phyloP scores from a whole-genome alignment of 2,888 invertebrate species.

The Endomychus coccineus region DNA sequence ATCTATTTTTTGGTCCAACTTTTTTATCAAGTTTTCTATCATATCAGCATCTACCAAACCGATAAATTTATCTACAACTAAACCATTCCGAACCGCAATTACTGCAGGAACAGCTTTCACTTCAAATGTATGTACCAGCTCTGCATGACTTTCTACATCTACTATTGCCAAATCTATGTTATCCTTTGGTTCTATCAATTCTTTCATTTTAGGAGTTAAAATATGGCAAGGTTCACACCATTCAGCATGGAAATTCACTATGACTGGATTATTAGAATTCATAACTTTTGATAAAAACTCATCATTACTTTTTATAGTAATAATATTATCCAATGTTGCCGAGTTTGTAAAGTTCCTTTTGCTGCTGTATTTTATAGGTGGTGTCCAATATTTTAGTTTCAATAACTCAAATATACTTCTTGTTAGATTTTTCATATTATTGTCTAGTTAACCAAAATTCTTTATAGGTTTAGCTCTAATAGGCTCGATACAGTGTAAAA shows the following conservation, averaged over 20 bases:
- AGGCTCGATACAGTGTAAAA: slow-evolving; percentile 46
- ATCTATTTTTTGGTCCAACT: slow-evolving; percentile 44
- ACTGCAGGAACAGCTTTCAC: slow-evolving; percentile 80
- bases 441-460: slow-evolving; percentile 30
- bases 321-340: slow-evolving; percentile 36
- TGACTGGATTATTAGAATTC: slow-evolving; percentile 77
- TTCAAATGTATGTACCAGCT: slow-evolving; percentile 72
- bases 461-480: slow-evolving; percentile 44
- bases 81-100: slow-evolving; percentile 72
- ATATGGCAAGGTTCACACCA: slow-evolving; percentile 90
- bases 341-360: slow-evolving; percentile 15
- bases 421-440: slow-evolving; percentile 8
- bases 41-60: slow-evolving; percentile 75
- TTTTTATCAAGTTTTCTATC: slow-evolving; percentile 71
- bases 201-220: slow-evolving; percentile 73
- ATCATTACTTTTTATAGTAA: slow-evolving; percentile 61
- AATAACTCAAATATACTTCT: slow-evolving; percentile 1
- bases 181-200: slow-evolving; percentile 63
- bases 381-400: background rate
- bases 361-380: slow-evolving; percentile 1
- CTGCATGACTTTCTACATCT: slow-evolving; percentile 74
- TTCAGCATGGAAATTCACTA: slow-evolving; percentile 85
- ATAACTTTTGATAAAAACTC: slow-evolving; percentile 77
- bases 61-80: slow-evolving; percentile 81
- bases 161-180: slow-evolving; percentile 73